These are phyloP conservation scores for Lasiommata megera DNA, from an alignment of 2,888 invertebrate species.

Conservation along the genomic window DNA sequence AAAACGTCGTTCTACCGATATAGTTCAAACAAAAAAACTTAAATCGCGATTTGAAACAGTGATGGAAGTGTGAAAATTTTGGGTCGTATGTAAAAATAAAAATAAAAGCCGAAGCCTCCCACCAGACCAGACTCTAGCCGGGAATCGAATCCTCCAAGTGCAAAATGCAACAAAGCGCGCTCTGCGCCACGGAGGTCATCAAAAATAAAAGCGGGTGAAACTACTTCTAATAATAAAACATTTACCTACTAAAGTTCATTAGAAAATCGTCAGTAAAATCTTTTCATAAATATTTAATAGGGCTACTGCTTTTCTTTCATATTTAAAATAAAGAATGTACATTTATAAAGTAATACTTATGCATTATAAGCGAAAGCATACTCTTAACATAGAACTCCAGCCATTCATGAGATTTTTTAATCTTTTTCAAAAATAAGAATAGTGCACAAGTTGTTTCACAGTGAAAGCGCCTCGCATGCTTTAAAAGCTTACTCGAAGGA, in stretches of 20 bases:
- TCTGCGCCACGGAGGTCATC: no score
- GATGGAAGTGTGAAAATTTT: no score
- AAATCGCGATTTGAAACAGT: no score
- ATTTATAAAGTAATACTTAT: slow-evolving; percentile 8
- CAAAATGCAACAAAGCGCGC: no score
- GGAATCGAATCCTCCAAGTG: no score
- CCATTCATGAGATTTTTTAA: slow-evolving; percentile 19
- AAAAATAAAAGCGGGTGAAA: no score
- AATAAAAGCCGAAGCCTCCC: no score
- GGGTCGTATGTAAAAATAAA: no score
- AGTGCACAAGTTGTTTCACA: slow-evolving; percentile 38
- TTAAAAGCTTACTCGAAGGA: slow-evolving; percentile 60
- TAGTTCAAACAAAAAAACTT: no score
- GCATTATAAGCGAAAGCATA: slow-evolving; percentile 13
- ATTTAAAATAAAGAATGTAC: slow-evolving; percentile 8
- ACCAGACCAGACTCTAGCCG: no score
- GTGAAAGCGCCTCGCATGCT: slow-evolving; percentile 42
- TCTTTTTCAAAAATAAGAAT: slow-evolving; percentile 23
- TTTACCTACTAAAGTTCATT: background rate
- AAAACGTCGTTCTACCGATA: no score
- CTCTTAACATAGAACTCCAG: background rate
- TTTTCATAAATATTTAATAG: background rate
- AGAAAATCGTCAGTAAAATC: background rate
- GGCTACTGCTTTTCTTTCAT: background rate
- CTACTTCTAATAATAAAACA: background rate